A percentile compares a stretch with the other conserved stretches of the same genome.
Conservation (phyloP, 2,888 invertebrate genomes). For the Andrena camellia region DNA sequence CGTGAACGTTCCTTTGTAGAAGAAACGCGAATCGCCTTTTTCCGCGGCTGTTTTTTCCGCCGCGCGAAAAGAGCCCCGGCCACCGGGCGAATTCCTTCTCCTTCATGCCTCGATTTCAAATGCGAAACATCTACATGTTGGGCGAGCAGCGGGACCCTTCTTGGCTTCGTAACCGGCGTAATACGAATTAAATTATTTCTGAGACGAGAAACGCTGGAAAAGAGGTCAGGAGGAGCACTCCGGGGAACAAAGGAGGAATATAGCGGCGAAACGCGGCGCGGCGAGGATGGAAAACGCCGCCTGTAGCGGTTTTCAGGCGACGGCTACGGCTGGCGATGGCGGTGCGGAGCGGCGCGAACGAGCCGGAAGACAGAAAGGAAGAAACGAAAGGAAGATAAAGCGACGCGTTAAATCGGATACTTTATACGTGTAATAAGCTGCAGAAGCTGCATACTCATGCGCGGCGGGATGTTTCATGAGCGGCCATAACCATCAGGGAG, state of each 20-base stretch:
- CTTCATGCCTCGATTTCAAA: constrained; percentile 63
- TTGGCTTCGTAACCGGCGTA: constrained; percentile 56
- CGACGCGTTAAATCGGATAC: constrained; percentile 52
- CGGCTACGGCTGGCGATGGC: constrained; percentile 8
- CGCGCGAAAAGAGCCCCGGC: constrained; percentile 45
- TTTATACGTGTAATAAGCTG: constrained; percentile 60
- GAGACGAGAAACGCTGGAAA: constrained; percentile 33
- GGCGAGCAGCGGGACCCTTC: constrained; percentile 9
- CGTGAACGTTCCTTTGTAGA: constrained; percentile 19
- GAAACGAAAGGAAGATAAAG: constrained; percentile 50
- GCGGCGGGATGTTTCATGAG: constrained; percentile 38
- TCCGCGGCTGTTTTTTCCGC: constrained; percentile 36
- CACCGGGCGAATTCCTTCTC: constrained; percentile 42
- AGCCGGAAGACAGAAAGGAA: constrained; percentile 29
- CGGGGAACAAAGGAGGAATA: constrained; percentile 45
- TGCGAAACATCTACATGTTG: constrained; percentile 49
- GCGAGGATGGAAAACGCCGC: neutral
- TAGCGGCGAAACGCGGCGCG: constrained; percentile 34
- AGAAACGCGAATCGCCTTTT: constrained; percentile 14
- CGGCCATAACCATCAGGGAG: constrained; percentile 44
- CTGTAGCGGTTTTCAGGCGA: constrained; percentile 3
- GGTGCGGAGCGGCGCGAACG: constrained; percentile 25
- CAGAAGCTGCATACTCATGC: constrained; percentile 48
- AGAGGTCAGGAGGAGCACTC: constrained; percentile 56
- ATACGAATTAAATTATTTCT: constrained; percentile 74